Evolutionary conservation across 2,888 invertebrate species (phyloP), one percentile per base, ranked within the genome.

Genomic region (Patella ulyssiponensis): DNA sequence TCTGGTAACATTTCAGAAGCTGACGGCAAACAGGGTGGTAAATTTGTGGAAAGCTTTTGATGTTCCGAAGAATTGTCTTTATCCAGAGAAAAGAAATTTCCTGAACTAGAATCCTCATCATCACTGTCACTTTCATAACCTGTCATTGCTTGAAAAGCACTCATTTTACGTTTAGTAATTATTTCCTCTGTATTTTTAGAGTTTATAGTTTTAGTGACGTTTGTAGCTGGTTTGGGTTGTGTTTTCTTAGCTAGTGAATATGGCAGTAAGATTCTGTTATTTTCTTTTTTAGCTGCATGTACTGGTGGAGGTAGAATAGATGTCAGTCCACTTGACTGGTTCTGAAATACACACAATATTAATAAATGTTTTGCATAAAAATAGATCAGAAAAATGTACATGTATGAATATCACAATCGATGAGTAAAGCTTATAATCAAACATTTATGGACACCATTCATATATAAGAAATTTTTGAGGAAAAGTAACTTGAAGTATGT

Each of bases 241-340:
- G 81, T 78, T 70, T 77, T 83, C 72, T 84, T 85, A 12, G 80
- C 82, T 12, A 89, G 81, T 0, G 85, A 80, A 71, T 88, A 83
- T 23, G 89, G 88, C 44, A 88, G 75, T 20, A 90, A 82, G 9
- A 86, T 83, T 69, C 90, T 81, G 72, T 88, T 87, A 9, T 84
- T 71, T 78, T 88, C 87, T 76, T 90, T 90, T 75, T 81, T 85
- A 9, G 84, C 78, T 15, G 84, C 82, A 81, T 89, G 86, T 11
- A 86, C 81, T 23, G 90, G 90, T 11, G 86, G 82, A 27, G 90
- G 90, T 23, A 90, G 81, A 52, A 88, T 51, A 17, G 88, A 81
- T 64, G 86, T 85, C 70, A 90, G 77, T 12, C 87, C 87, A 75
- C 82, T 81, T 3, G 74, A 27, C 72, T 84, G 86, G 14, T 83